Evolutionary conservation across 1,140 invertebrate genomes (phyloP).

Genomic region (Bradynema listronoti): DNA sequence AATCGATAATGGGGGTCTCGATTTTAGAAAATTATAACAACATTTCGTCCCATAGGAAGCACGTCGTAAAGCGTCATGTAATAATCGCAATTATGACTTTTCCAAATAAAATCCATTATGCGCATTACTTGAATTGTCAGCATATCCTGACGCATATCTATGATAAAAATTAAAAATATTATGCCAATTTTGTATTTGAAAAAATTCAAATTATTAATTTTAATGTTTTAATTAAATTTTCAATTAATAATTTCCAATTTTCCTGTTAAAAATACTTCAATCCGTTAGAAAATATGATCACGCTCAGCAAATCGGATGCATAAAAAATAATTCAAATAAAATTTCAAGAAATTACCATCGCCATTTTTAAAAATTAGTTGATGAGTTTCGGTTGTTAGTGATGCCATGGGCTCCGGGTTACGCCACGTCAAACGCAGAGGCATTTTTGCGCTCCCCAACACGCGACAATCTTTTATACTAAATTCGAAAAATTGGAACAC

Average conservation of each 20-base stretch:
- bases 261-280: no score
- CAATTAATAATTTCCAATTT: no score
- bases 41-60: constrained; percentile 79
- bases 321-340: constrained; percentile 2
- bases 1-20: background rate
- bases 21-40: constrained; percentile 12
- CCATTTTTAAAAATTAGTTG: constrained; percentile 88
- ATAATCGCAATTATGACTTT: constrained; percentile 47
- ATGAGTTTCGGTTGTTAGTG: constrained; percentile 39
- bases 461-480: constrained; percentile 74
- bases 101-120: constrained; percentile 92
- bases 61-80: constrained; percentile 92
- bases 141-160: constrained; percentile 90
- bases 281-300: no score
- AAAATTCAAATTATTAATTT: no score
- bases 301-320: no score
- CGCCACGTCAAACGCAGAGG: constrained; percentile 86
- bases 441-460: constrained; percentile 93
- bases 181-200: no score
- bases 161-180: no score
- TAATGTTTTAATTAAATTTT: no score
- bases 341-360: constrained; percentile 62
- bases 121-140: constrained; percentile 85
- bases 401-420: constrained; percentile 68
- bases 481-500: constrained; percentile 24